These are phyloP conservation scores for Micrasema longulum DNA, from an alignment of 1,140 invertebrate species.

Conservation along the genomic window DNA sequence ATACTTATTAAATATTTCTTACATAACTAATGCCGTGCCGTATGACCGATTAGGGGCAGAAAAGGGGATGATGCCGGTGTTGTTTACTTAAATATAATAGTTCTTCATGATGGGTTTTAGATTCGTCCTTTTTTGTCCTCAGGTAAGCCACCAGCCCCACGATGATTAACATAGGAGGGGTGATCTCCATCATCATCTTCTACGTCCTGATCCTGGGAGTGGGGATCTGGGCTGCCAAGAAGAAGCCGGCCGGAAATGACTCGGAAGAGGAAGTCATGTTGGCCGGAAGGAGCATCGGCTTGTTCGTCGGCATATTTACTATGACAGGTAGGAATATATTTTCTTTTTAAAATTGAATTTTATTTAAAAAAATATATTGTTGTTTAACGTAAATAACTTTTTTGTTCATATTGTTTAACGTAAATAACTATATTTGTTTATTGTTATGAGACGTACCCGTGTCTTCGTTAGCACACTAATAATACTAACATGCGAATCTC, in stretches of 20 bases:
- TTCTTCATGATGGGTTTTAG: not conserved
- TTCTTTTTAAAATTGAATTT: too few relatives aligned
- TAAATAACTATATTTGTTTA: too few relatives aligned
- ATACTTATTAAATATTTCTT: too few relatives aligned
- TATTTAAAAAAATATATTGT: too few relatives aligned
- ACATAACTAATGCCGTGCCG: too few relatives aligned
- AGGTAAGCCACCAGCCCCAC: conserved; percentile 60
- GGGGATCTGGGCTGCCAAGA: conserved; percentile 95
- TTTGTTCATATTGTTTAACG: too few relatives aligned
- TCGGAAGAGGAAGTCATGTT: conserved; percentile 97
- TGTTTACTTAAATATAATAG: not conserved
- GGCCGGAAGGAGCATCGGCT: conserved; percentile 93
- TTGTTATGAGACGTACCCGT: too few relatives aligned
- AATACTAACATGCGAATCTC: too few relatives aligned
- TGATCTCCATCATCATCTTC: conserved; percentile 93
- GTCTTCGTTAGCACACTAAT: too few relatives aligned
- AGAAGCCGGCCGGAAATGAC: conserved; percentile 87
- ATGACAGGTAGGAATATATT: conserved; percentile 89
- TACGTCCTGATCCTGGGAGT: conserved; percentile 93
- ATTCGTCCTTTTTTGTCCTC: conserved; percentile 28
- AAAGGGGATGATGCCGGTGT: too few relatives aligned
- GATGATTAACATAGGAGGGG: conserved; percentile 91
- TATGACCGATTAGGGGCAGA: too few relatives aligned
- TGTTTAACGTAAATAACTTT: too few relatives aligned
- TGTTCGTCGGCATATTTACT: conserved; percentile 97